Percentiles rank a stretch among this genome's conserved stretches.
Evolutionary conservation across 2,113 vertebrate genomes (phyloP).

Genomic region (Scomber japonicus): DNA sequence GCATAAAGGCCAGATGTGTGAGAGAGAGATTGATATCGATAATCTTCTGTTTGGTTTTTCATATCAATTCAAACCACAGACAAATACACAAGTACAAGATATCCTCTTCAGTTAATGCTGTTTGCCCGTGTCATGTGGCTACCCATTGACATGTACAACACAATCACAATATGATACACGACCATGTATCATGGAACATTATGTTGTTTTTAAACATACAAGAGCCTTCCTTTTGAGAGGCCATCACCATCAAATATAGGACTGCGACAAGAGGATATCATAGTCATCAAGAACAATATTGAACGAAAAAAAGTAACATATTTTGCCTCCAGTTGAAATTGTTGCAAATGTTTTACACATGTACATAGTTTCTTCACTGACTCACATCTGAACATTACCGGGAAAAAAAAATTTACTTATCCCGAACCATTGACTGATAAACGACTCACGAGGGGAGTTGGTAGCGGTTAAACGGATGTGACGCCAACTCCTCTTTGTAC

Average conservation of each 20-base stretch:
- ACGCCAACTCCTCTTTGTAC: constrained; percentile 27
- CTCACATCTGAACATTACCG: constrained; percentile 73
- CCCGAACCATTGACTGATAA: constrained; percentile 39
- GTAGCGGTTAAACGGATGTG: constrained; percentile 7
- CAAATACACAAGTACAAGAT: constrained; percentile 79
- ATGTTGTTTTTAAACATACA: constrained; percentile 89
- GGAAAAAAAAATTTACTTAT: constrained; percentile 58
- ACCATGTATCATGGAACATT: constrained; percentile 80
- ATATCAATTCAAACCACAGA: constrained; percentile 75
- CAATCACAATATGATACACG: constrained; percentile 90
- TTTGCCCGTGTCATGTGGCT: constrained; percentile 80
- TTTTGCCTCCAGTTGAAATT: constrained; percentile 63
- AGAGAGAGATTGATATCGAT: constrained; percentile 47
- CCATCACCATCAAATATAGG: constrained; percentile 75
- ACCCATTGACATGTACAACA: constrained; percentile 88
- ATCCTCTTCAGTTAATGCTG: constrained; percentile 83
- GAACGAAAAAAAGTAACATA: constrained; percentile 49
- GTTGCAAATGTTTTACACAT: constrained; percentile 67
- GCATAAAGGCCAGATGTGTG: constrained; percentile 61
- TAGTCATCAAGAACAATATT: constrained; percentile 77
- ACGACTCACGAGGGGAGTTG: constrained; percentile 31
- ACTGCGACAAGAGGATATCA: constrained; percentile 73
- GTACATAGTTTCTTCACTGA: constrained; percentile 70
- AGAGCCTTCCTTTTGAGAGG: constrained; percentile 78
- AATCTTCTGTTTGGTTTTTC: constrained; percentile 50